Percentiles rank a stretch among this genome's conserved stretches.
Conservation (phyloP, 1,140 invertebrate species). For the Caenorhabditis latens region DNA sequence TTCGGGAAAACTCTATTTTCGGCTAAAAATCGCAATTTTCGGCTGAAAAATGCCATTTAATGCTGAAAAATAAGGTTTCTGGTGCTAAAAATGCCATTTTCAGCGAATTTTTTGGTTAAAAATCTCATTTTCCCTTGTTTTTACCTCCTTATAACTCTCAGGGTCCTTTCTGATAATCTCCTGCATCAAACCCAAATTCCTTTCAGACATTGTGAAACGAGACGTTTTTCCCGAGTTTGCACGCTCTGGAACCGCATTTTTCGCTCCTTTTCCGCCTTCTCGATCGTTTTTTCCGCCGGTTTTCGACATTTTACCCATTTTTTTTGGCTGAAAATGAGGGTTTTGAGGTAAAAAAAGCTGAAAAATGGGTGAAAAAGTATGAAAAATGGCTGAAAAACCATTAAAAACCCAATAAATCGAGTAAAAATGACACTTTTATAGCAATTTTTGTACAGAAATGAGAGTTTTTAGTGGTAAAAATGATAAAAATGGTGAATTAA, state of each 20-base stretch:
- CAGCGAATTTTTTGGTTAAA: neutral
- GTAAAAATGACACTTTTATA: neutral
- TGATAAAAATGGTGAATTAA: too few relatives aligned
- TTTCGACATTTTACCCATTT: constrained; percentile 36
- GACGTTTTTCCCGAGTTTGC: constrained; percentile 38
- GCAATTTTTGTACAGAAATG: too few relatives aligned
- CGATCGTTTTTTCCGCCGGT: neutral
- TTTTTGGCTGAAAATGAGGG: constrained; percentile 18
- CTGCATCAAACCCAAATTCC: constrained; percentile 71
- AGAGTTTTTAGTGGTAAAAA: too few relatives aligned
- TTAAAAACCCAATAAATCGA: neutral
- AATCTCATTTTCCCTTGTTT: neutral
- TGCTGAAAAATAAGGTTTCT: too few relatives aligned
- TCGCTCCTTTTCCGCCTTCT: neutral
- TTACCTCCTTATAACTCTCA: constrained; percentile 72
- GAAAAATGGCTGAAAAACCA: neutral
- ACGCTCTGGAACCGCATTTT: neutral
- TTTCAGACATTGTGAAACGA: constrained; percentile 63
- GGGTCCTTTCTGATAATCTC: constrained; percentile 75
- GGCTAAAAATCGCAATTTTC: neutral
- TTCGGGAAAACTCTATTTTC: neutral
- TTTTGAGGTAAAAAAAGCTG: neutral
- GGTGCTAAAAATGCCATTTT: neutral
- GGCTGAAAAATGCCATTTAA: neutral
- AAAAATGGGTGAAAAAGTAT: neutral